Conservation (phyloP, 1,140 invertebrate genomes). For the Leptinotarsa undecemlineata region DNA sequence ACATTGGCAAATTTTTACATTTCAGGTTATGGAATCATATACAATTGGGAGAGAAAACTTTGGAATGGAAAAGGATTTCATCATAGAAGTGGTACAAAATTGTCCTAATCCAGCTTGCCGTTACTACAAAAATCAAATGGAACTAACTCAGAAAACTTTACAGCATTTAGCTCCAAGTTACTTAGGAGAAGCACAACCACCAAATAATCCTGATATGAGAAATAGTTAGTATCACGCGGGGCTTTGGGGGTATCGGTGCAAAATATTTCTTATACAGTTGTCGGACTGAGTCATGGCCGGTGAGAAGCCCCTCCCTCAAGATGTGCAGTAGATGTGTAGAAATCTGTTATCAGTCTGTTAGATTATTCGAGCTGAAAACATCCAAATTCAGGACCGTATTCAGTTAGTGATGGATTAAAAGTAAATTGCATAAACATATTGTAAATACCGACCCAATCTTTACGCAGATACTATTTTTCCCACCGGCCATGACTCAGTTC, state of each 20-base stretch:
- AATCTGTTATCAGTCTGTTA: too few species aligned
- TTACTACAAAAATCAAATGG: conserved; percentile 83
- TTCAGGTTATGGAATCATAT: conserved; percentile 77
- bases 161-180: conserved; percentile 58
- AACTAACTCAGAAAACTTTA: conserved; percentile 65
- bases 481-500: too few species aligned
- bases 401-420: too few species aligned
- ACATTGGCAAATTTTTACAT: conserved; percentile 4
- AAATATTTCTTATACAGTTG: background rate
- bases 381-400: too few species aligned
- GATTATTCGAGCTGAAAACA: too few species aligned
- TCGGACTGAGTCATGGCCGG: too few species aligned
- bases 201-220: conserved; percentile 48
- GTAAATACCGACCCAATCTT: too few species aligned
- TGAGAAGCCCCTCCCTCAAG: too few species aligned
- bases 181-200: conserved; percentile 45
- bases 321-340: too few species aligned
- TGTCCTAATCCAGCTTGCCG: conserved; percentile 83
- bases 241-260: background rate
- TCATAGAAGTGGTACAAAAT: conserved; percentile 83
- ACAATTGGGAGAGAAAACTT: conserved; percentile 84
- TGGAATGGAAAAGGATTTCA: conserved; percentile 88
- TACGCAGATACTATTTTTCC: too few species aligned
- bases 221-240: conserved; percentile 37
- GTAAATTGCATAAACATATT: too few species aligned